These are phyloP conservation scores for Engraulis encrasicolus DNA, from an alignment of 2,113 vertebrate species.

Conservation along the genomic window DNA sequence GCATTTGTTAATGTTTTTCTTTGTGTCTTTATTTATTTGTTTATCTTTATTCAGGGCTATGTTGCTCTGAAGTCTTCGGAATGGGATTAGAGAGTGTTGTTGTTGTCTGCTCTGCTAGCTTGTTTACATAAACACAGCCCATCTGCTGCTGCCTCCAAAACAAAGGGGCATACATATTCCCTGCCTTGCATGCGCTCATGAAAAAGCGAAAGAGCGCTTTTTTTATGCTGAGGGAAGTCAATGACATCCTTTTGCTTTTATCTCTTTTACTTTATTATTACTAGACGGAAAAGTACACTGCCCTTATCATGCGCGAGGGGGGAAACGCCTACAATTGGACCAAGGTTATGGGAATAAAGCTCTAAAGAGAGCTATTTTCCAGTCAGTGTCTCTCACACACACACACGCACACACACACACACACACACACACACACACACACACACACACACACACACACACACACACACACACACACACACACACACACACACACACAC, in stretches of 20 bases:
- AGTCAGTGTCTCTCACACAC: background rate
- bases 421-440: no score
- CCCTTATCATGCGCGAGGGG: background rate
- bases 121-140: slow-evolving; percentile 9
- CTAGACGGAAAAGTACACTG: background rate
- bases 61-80: background rate
- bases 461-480: no score
- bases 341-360: slow-evolving; percentile 5
- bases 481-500: no score
- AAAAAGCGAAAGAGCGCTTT: background rate
- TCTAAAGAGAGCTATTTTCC: background rate
- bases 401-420: no score
- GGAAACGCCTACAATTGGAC: background rate
- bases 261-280: background rate
- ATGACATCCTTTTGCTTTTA: background rate
- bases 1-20: no score
- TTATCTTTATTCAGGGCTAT: background rate
- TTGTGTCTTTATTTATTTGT: no score
- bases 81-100: background rate
- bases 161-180: background rate
- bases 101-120: background rate
- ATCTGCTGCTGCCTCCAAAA: background rate
- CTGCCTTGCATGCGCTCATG: background rate
- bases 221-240: background rate
- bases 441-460: no score